These are phyloP conservation scores for Temnopleurus reevesii DNA, from an alignment of 53 echinoderm and acorn worm genomes.

Conservation along the genomic window DNA sequence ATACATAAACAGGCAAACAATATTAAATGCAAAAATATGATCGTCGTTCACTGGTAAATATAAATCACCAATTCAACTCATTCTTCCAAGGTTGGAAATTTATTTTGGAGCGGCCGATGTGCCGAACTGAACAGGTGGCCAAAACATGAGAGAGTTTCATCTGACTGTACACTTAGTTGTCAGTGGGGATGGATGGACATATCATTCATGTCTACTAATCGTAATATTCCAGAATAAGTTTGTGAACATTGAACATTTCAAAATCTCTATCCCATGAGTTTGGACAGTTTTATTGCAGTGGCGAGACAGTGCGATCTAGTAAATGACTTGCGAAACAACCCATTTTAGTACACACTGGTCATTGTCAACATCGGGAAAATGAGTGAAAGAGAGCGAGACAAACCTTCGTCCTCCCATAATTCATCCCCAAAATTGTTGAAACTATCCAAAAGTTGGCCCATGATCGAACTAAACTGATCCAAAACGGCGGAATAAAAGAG, in stretches of 20 bases:
- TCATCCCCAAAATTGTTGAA: not conserved
- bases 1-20: too few relatives aligned
- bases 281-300: not conserved
- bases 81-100: too few relatives aligned
- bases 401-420: conserved; percentile 19
- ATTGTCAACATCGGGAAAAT: not conserved
- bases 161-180: not conserved
- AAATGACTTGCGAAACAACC: not conserved
- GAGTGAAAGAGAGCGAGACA: not conserved
- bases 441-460: conserved; percentile 24
- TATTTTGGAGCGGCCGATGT: too few relatives aligned
- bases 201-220: not conserved
- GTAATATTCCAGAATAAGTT: not conserved
- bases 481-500: too few relatives aligned
- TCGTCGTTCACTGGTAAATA: too few relatives aligned
- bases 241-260: conserved; percentile 12
- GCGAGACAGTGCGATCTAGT: too few relatives aligned
- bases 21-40: too few relatives aligned
- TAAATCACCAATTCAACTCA: too few relatives aligned
- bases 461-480: too few relatives aligned
- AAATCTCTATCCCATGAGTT: not conserved
- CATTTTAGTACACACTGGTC: too few relatives aligned
- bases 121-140: too few relatives aligned
- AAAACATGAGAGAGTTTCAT: too few relatives aligned
- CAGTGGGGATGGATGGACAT: not conserved